Conservation (phyloP, 1,140 invertebrate species). For the Euwallacea fornicatus region DNA sequence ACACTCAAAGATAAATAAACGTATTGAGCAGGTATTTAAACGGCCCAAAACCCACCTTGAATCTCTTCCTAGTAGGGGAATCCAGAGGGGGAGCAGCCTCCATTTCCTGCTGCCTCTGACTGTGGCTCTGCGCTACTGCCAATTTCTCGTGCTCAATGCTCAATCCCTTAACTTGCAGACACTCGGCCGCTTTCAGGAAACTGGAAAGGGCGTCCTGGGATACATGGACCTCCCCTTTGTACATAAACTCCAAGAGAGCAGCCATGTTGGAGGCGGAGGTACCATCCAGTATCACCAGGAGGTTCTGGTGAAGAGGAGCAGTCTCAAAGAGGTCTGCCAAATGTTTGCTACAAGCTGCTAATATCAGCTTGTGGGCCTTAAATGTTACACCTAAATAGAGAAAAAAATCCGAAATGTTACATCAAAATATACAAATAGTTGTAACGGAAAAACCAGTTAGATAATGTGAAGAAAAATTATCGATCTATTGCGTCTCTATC, state of each 20-base stretch:
- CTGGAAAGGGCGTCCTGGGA: conserved; percentile 85
- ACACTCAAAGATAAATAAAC: neutral
- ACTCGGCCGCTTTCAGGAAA: conserved; percentile 88
- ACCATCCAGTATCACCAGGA: conserved; percentile 85
- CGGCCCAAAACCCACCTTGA: conserved; percentile 28
- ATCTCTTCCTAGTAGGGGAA: conserved; percentile 42
- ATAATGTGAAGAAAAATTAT: no score
- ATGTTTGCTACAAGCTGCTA: conserved; percentile 92
- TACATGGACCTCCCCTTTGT: conserved; percentile 88
- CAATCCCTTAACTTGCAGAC: conserved; percentile 80
- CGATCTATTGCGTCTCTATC: no score
- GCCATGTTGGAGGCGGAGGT: conserved; percentile 86
- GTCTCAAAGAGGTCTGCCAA: conserved; percentile 90
- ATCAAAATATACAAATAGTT: no score
- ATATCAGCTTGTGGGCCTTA: conserved; percentile 82
- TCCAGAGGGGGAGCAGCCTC: conserved; percentile 29
- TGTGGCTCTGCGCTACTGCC: conserved; percentile 67
- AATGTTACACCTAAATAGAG: conserved; percentile 75
- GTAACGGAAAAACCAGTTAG: no score
- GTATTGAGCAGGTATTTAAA: neutral
- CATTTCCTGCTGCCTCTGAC: conserved; percentile 42
- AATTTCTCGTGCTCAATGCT: conserved; percentile 77
- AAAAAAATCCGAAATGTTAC: no score
- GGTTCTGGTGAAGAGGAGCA: conserved; percentile 77
- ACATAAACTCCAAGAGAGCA: conserved; percentile 90